Evolutionary conservation across 1,140 invertebrate species (phyloP).

Genomic region (Leptinotarsa texana): DNA sequence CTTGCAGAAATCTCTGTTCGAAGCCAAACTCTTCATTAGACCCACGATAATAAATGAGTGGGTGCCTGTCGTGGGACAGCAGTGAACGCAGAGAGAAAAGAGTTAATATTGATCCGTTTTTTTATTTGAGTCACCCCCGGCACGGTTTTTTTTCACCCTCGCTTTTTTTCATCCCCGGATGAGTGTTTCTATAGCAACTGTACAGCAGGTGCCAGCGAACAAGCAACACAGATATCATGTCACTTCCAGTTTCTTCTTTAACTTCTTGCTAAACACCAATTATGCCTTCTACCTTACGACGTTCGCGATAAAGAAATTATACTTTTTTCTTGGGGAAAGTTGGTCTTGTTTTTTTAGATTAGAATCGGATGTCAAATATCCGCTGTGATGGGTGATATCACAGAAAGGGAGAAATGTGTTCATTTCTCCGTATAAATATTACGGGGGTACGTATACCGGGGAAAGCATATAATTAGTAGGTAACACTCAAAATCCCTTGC

Average conservation of each 20-base stretch:
- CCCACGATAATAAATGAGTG: slow-evolving; percentile 15
- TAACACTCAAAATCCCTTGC: too few relatives aligned
- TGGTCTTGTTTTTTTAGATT: background rate
- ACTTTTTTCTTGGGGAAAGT: slow-evolving; percentile 4
- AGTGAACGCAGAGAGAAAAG: slow-evolving; percentile 44
- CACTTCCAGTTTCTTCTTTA: slow-evolving; percentile 50
- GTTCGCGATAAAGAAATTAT: slow-evolving; percentile 12
- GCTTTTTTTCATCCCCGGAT: slow-evolving; percentile 55
- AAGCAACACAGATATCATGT: slow-evolving; percentile 49
- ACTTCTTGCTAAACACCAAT: slow-evolving; percentile 43
- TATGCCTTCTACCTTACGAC: slow-evolving; percentile 34
- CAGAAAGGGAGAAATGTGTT: too few relatives aligned
- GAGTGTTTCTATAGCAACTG: slow-evolving; percentile 56
- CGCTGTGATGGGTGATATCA: background rate
- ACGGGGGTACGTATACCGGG: too few relatives aligned
- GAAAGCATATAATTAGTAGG: too few relatives aligned
- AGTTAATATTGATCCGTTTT: slow-evolving; percentile 58
- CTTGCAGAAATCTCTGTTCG: background rate
- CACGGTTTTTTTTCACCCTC: slow-evolving; percentile 54
- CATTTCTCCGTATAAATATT: too few relatives aligned
- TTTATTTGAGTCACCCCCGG: slow-evolving; percentile 58
- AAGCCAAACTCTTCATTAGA: slow-evolving; percentile 4
- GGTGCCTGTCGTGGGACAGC: slow-evolving; percentile 22
- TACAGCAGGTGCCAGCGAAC: slow-evolving; percentile 55
- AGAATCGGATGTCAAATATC: background rate